Conservation (phyloP, 2,797 vertebrate genomes). For the Nannoperca obscura region DNA sequence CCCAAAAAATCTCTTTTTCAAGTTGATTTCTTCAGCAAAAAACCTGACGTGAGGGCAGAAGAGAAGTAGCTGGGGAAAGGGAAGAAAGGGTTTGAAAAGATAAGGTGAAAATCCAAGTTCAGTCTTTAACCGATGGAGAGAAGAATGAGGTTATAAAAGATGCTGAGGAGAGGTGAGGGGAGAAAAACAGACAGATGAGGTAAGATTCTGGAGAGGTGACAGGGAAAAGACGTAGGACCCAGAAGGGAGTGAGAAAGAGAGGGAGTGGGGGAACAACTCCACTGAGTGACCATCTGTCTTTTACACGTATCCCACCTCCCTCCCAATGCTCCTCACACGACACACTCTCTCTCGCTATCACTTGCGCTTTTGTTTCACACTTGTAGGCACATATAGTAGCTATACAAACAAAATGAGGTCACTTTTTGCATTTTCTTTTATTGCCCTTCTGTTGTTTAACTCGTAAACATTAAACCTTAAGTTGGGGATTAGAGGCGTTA, state of each 20-base stretch:
- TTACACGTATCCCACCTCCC: slow-evolving; percentile 68
- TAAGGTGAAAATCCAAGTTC: background rate
- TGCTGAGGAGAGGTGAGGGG: slow-evolving; percentile 37
- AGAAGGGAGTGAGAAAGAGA: slow-evolving; percentile 75
- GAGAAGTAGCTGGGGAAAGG: slow-evolving; percentile 39
- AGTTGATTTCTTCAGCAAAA: slow-evolving; percentile 71
- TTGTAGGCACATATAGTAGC: background rate
- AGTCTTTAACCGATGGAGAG: slow-evolving; percentile 20
- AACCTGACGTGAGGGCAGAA: slow-evolving; percentile 50
- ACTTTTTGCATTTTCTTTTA: slow-evolving; percentile 1
- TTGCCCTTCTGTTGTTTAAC: background rate
- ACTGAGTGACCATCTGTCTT: slow-evolving; percentile 90
- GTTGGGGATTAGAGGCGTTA: background rate
- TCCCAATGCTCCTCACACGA: slow-evolving; percentile 56
- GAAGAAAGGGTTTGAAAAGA: slow-evolving; percentile 32
- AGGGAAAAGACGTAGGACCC: slow-evolving; percentile 76
- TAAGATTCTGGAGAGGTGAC: slow-evolving; percentile 80
- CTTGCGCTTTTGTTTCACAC: slow-evolving; percentile 56
- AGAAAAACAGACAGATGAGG: slow-evolving; percentile 64
- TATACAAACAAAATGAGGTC: background rate
- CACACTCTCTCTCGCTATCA: slow-evolving; percentile 37
- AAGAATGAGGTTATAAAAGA: slow-evolving; percentile 26
- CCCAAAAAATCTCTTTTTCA: slow-evolving; percentile 42
- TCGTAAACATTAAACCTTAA: background rate
- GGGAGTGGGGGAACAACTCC: slow-evolving; percentile 85